Conservation (phyloP, 2,113 vertebrate genomes). For the Scomber scombrus region DNA sequence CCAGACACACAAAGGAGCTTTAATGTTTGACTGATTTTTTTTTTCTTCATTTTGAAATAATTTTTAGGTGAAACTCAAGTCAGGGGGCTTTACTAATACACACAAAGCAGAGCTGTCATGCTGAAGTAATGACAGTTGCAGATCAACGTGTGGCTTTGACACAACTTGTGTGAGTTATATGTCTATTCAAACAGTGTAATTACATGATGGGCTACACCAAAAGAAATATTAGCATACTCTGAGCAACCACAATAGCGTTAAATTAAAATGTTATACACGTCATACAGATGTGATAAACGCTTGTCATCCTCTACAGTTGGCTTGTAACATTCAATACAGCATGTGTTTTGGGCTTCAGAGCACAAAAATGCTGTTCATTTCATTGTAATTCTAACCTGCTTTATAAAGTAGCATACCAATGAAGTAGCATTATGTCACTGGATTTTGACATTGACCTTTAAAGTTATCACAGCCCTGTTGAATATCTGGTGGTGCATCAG, state of each 20-base stretch:
- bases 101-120: constrained; percentile 61
- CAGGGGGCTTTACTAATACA: constrained; percentile 64
- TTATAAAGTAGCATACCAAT: constrained; percentile 15
- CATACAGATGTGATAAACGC: constrained; percentile 45
- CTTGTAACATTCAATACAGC: constrained; percentile 67
- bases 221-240: constrained; percentile 41
- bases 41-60: constrained; percentile 55
- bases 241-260: constrained; percentile 36
- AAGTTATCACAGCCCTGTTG: constrained; percentile 42
- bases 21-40: constrained; percentile 47
- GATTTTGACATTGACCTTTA: constrained; percentile 34
- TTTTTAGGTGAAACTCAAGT: constrained; percentile 64
- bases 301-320: constrained; percentile 41
- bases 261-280: constrained; percentile 43
- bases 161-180: constrained; percentile 49
- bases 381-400: constrained; percentile 26
- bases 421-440: constrained; percentile 39
- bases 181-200: constrained; percentile 45
- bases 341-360: constrained; percentile 18
- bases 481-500: constrained; percentile 42
- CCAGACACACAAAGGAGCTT: constrained; percentile 61
- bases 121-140: constrained; percentile 35
- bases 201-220: constrained; percentile 42
- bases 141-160: constrained; percentile 55
- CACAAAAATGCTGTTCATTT: constrained; percentile 40